Conservation (phyloP, 2,888 invertebrate species). For the Dynastes tityus region DNA sequence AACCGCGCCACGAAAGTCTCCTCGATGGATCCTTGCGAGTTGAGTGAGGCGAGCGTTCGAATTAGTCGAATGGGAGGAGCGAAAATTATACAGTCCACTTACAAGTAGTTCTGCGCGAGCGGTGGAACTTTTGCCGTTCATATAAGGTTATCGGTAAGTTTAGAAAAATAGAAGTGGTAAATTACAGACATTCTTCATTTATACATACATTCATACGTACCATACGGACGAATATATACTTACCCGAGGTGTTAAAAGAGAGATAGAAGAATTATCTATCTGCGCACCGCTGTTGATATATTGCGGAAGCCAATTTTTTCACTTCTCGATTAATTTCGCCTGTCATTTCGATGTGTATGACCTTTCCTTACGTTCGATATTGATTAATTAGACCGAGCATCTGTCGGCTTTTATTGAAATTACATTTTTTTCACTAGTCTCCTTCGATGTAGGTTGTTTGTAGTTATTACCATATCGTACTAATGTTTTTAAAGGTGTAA, state of each 20-base stretch:
- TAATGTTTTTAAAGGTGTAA: no score
- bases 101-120: constrained; percentile 27
- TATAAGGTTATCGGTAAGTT: constrained; percentile 40
- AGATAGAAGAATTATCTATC: neutral
- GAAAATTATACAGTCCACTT: constrained; percentile 44
- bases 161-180: constrained; percentile 39
- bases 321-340: constrained; percentile 7
- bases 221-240: neutral
- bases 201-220: constrained; percentile 9
- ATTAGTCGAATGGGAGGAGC: constrained; percentile 43
- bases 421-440: no score
- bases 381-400: no score
- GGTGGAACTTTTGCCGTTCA: constrained; percentile 35
- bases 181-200: constrained; percentile 32
- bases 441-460: no score
- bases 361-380: no score
- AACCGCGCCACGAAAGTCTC: constrained; percentile 17
- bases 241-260: constrained; percentile 5
- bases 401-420: no score
- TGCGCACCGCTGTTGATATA: neutral
- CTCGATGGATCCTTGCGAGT: constrained; percentile 11
- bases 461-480: no score
- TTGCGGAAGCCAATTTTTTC: neutral
- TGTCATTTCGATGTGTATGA: no score
- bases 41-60: constrained; percentile 23